Evolutionary conservation across 2,888 invertebrate genomes (phyloP).

Genomic region (Tolmerus cingulatus): DNA sequence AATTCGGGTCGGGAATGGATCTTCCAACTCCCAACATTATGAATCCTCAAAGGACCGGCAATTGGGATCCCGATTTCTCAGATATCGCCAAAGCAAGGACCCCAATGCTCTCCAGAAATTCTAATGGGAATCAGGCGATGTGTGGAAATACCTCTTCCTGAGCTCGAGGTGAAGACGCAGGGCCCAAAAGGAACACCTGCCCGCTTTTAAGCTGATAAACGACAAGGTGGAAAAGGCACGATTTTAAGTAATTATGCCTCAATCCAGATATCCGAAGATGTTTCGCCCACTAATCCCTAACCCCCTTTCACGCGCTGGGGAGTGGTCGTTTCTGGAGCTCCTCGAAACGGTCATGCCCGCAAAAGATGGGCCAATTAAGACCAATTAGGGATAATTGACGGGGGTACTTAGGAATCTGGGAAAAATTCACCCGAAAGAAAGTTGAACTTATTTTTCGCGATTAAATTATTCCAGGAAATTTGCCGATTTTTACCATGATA

Average conservation of each 20-base stretch:
- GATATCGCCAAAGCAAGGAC: not conserved
- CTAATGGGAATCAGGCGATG: not conserved
- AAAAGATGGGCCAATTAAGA: conserved; percentile 9
- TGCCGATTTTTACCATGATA: not conserved
- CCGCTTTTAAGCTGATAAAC: not conserved
- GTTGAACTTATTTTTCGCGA: not conserved
- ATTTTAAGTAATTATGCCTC: not conserved
- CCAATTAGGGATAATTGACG: conserved; percentile 3
- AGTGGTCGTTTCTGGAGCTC: not conserved
- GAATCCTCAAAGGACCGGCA: not conserved
- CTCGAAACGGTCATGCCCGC: not conserved
- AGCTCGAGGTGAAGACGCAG: not conserved
- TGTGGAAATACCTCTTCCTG: not conserved
- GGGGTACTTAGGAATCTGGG: not conserved
- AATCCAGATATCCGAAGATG: not conserved
- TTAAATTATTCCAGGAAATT: not conserved
- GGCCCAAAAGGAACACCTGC: not conserved
- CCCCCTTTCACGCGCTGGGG: not conserved
- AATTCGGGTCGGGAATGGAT: not conserved
- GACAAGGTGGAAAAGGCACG: not conserved
- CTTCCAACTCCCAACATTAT: not conserved
- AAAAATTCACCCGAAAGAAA: not conserved
- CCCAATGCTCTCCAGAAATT: not conserved
- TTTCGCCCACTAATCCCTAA: not conserved
- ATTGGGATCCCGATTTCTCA: not conserved